A percentile compares a stretch with the other conserved stretches of the same genome.
Evolutionary conservation across 2,113 vertebrate species (phyloP).

Genomic region (Marcusenius ussheri): DNA sequence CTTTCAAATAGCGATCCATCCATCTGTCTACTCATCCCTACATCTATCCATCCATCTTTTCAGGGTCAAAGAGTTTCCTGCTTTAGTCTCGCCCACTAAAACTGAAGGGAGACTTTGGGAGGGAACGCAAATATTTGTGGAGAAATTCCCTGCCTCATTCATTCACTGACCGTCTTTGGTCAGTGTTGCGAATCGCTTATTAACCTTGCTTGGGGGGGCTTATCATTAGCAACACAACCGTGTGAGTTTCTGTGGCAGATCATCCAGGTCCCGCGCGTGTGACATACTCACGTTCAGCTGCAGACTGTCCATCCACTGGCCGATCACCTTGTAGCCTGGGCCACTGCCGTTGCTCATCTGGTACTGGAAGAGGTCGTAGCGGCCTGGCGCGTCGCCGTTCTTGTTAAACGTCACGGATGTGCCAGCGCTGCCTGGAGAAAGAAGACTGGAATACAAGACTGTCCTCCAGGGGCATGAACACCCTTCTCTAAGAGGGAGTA

Average conservation of each 20-base stretch:
- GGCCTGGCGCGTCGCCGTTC: conserved; percentile 85
- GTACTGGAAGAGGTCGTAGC: conserved; percentile 92
- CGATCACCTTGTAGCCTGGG: conserved; percentile 73
- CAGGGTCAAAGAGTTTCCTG: not conserved
- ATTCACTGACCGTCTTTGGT: not conserved
- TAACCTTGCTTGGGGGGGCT: not conserved
- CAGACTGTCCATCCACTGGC: conserved; percentile 88
- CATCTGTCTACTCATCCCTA: not conserved
- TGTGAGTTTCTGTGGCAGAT: not conserved
- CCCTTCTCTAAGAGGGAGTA: not conserved
- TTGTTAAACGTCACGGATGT: conserved; percentile 90
- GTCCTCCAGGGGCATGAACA: not conserved
- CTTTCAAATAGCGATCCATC: not conserved
- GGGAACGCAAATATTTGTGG: not conserved
- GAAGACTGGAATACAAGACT: not conserved
- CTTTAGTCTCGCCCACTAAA: not conserved
- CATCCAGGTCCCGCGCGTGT: not conserved
- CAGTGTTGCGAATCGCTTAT: not conserved
- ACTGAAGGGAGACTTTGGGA: not conserved
- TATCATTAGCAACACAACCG: not conserved
- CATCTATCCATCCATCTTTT: not conserved
- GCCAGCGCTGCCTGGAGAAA: conserved; percentile 75
- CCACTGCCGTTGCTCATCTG: conserved; percentile 74
- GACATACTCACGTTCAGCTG: conserved; percentile 79
- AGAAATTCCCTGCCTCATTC: not conserved